phyloP scores from a whole-genome alignment of 2,113 vertebrate species.

The Sporophila hypoxantha region DNA sequence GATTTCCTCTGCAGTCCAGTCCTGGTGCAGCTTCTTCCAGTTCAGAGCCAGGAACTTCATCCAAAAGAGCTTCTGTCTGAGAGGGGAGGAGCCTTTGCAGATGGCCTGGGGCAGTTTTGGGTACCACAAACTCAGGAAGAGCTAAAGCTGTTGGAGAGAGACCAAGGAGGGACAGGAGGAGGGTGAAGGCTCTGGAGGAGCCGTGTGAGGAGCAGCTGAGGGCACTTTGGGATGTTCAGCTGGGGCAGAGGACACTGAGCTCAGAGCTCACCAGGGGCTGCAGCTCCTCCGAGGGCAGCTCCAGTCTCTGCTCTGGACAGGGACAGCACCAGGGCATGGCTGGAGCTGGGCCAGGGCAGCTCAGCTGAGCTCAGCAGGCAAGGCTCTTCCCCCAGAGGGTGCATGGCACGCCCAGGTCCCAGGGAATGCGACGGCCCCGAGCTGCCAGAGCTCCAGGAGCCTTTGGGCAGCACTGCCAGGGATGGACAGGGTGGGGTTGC shows the following conservation, averaged over 20 bases:
- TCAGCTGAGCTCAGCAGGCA: neutral
- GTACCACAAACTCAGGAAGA: neutral
- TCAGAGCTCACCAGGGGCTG: neutral
- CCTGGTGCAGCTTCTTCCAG: neutral
- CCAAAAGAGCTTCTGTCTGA: neutral
- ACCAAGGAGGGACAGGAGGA: neutral
- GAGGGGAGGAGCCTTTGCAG: neutral
- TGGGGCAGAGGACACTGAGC: neutral
- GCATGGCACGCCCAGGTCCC: neutral
- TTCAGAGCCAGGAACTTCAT: neutral
- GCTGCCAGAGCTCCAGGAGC: neutral
- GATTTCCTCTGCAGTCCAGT: neutral
- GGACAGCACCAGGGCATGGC: fast-evolving
- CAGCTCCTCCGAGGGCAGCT: neutral
- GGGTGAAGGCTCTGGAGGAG: neutral
- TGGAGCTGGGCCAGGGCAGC: neutral
- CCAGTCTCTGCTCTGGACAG: neutral
- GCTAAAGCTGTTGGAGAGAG: neutral
- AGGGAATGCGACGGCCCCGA: neutral
- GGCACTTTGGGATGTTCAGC: neutral
- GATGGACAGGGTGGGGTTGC: neutral
- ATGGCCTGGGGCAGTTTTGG: neutral
- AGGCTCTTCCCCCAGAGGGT: neutral
- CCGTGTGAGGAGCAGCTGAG: neutral
- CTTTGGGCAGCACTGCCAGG: neutral